phyloP scores from a whole-genome alignment of 2,888 invertebrate genomes.

The Pycnomerus fuliginosus region DNA sequence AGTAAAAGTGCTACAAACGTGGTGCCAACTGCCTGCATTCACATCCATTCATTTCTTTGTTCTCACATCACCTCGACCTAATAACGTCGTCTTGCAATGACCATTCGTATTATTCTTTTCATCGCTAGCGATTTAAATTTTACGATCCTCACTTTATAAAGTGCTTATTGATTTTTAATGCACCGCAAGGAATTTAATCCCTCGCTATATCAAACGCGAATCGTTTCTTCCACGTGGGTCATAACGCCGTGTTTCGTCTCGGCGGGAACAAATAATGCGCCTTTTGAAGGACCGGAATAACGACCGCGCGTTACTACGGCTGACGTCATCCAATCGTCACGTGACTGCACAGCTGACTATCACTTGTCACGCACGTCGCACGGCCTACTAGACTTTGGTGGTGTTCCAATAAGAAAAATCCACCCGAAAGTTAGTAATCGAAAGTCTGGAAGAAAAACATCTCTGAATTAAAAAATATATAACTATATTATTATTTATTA shows the following conservation, averaged over 20 bases:
- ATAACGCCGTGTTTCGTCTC: constrained; percentile 18
- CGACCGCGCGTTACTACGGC: constrained; percentile 40
- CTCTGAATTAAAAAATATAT: too few species aligned
- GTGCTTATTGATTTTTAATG: too few species aligned
- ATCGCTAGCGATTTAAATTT: too few species aligned
- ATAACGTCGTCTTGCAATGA: too few species aligned
- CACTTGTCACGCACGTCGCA: constrained; percentile 43
- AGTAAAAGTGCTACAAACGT: constrained; percentile 48
- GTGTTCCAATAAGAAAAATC: too few species aligned
- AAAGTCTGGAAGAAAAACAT: too few species aligned
- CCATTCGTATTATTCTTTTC: too few species aligned
- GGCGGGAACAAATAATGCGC: constrained; percentile 25
- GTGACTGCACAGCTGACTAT: constrained; percentile 49
- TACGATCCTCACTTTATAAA: too few species aligned
- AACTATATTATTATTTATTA: too few species aligned
- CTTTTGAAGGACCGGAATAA: constrained; percentile 37
- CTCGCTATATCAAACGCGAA: not conserved
- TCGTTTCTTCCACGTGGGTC: constrained; percentile 18
- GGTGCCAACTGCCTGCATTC: constrained; percentile 18
- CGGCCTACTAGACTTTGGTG: constrained; percentile 7
- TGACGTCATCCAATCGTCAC: constrained; percentile 46
- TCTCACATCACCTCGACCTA: not conserved
- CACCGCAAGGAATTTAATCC: too few species aligned
- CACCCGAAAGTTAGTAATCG: too few species aligned
- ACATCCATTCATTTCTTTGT: constrained; percentile 10